Evolutionary conservation across 2,797 vertebrate species (phyloP).

Genomic region (Perodicticus potto): DNA sequence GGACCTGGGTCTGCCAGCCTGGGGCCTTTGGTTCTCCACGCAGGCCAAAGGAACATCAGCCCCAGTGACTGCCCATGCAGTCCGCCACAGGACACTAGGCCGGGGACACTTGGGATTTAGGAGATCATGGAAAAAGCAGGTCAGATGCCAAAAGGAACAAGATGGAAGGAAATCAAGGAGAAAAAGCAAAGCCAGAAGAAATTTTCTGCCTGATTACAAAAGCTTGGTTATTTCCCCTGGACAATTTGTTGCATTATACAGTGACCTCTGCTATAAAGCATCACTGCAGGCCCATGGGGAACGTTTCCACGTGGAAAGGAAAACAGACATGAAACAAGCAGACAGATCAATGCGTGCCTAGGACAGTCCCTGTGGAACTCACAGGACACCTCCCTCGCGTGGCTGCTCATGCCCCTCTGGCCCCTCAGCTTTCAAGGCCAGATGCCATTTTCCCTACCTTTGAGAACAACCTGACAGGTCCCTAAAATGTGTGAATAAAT

Average conservation of each 20-base stretch:
- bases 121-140: slow-evolving; percentile 10
- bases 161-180: slow-evolving; percentile 7
- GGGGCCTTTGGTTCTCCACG: rapidly evolving
- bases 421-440: not conserved
- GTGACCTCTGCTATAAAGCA: not conserved
- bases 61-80: not conserved
- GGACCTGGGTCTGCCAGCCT: not conserved
- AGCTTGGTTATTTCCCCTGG: not conserved
- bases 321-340: slow-evolving; percentile 69
- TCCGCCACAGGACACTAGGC: not conserved
- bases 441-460: not conserved
- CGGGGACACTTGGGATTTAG: not conserved
- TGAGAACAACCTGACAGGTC: not conserved
- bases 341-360: slow-evolving; percentile 45
- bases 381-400: slow-evolving; percentile 20
- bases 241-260: not conserved
- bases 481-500: not conserved
- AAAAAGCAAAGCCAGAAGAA: slow-evolving; percentile 43
- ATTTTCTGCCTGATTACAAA: not conserved
- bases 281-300: not conserved
- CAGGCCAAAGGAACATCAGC: not conserved
- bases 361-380: slow-evolving; percentile 82
- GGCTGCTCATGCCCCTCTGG: not conserved
- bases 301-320: slow-evolving; percentile 5
- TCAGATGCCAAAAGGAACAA: slow-evolving; percentile 8